Percentiles rank a stretch among this genome's conserved stretches.
Conservation (phyloP, 2,113 vertebrate genomes). For the Cyprinodon brontotheroides region DNA sequence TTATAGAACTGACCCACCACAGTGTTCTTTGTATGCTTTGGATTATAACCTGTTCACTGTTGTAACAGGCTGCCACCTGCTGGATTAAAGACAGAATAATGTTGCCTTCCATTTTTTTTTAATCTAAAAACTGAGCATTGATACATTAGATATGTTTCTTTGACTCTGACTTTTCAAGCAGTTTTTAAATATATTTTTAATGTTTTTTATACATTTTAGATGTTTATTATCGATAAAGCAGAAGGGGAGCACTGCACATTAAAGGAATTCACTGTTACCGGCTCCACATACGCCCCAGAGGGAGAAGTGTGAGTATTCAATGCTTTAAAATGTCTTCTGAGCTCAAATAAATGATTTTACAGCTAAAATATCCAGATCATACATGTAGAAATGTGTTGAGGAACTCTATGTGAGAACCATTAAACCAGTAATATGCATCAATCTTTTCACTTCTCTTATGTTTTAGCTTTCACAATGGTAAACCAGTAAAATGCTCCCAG, state of each 20-base stretch:
- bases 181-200: neutral
- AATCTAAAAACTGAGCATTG: neutral
- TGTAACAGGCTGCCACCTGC: conserved; percentile 54
- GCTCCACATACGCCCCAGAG: conserved; percentile 94
- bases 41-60: conserved; percentile 30
- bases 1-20: conserved; percentile 35
- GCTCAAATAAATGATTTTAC: neutral
- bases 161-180: neutral
- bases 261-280: conserved; percentile 93
- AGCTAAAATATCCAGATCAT: neutral
- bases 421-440: neutral
- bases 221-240: conserved; percentile 91
- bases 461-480: conserved; percentile 87
- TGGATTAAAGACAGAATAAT: conserved; percentile 37
- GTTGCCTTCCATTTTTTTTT: neutral
- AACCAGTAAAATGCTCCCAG: conserved; percentile 88
- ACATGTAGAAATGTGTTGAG: no score
- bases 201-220: conserved; percentile 74
- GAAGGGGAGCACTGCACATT: conserved; percentile 88
- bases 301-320: conserved; percentile 94
- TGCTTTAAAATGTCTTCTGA: neutral
- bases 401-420: no score
- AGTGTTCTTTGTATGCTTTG: conserved; percentile 45
- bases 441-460: conserved; percentile 1
- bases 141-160: neutral